These are phyloP conservation scores for Gortyna flavago DNA, from an alignment of 2,888 invertebrate species.

Conservation along the genomic window DNA sequence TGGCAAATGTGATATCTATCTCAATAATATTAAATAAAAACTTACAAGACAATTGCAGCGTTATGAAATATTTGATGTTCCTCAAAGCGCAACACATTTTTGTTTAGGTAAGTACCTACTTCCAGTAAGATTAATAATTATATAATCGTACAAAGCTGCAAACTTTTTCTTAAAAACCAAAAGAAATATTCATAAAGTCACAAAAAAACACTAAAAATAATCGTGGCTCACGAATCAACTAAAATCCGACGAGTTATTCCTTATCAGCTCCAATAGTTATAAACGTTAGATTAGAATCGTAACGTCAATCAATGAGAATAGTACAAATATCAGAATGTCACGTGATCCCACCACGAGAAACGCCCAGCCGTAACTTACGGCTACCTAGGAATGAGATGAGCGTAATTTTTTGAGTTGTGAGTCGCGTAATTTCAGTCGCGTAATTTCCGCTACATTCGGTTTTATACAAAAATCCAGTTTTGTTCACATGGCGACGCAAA, in stretches of 20 bases:
- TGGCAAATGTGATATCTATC: background rate
- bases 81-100: conserved; percentile 27
- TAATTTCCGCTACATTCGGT: too few relatives aligned
- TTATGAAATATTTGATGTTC: conserved; percentile 19
- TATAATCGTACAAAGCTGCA: background rate
- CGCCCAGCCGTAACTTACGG: too few relatives aligned
- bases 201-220: background rate
- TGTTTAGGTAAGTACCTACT: background rate
- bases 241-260: background rate
- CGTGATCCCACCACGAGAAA: too few relatives aligned
- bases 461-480: too few relatives aligned
- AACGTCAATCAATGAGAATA: background rate
- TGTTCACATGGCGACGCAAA: too few relatives aligned
- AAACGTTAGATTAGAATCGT: conserved; percentile 21
- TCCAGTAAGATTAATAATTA: background rate
- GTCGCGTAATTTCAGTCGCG: too few relatives aligned
- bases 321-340: too few relatives aligned
- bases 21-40: background rate
- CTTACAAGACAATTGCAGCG: conserved; percentile 28
- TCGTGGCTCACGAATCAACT: background rate
- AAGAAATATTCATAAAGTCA: background rate
- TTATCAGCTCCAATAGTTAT: conserved; percentile 23
- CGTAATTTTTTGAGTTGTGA: too few relatives aligned
- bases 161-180: background rate
- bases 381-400: too few relatives aligned